Conservation (phyloP, 1,140 invertebrate species). For the Hestina assimilis region DNA sequence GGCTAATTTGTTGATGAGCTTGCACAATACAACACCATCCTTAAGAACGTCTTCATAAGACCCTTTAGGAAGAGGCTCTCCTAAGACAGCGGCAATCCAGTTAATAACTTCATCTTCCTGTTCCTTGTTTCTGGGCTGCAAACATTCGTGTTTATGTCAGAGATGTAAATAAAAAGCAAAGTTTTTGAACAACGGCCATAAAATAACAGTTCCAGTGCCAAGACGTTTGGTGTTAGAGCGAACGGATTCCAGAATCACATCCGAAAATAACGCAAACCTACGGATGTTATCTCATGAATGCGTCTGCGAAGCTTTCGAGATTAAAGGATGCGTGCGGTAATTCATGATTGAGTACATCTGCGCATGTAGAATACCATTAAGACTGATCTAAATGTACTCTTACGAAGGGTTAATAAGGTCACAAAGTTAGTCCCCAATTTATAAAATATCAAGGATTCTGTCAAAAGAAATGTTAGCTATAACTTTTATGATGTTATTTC, state of each 20-base stretch:
- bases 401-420: not conserved
- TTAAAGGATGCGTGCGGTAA: slow-evolving; percentile 14
- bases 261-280: slow-evolving; percentile 66
- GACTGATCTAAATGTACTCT: not conserved
- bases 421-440: not conserved
- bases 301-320: slow-evolving; percentile 33
- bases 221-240: slow-evolving; percentile 60
- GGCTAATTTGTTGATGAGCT: slow-evolving; percentile 95
- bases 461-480: not conserved
- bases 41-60: slow-evolving; percentile 94
- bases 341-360: slow-evolving; percentile 6
- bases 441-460: not conserved
- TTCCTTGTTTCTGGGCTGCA: slow-evolving; percentile 92
- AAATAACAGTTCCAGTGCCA: slow-evolving; percentile 72
- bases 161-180: slow-evolving; percentile 38
- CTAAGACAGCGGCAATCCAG: slow-evolving; percentile 94
- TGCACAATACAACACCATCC: slow-evolving; percentile 95
- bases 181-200: slow-evolving; percentile 65
- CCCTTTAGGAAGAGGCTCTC: slow-evolving; percentile 90
- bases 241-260: slow-evolving; percentile 67
- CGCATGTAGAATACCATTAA: not conserved
- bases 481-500: too few species aligned
- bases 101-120: slow-evolving; percentile 93
- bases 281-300: slow-evolving; percentile 39
- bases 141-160: slow-evolving; percentile 39